A percentile compares a stretch with the other conserved stretches of the same genome.
phyloP scores from a whole-genome alignment of 1,140 invertebrate species.

The Cotesia vestalis region DNA sequence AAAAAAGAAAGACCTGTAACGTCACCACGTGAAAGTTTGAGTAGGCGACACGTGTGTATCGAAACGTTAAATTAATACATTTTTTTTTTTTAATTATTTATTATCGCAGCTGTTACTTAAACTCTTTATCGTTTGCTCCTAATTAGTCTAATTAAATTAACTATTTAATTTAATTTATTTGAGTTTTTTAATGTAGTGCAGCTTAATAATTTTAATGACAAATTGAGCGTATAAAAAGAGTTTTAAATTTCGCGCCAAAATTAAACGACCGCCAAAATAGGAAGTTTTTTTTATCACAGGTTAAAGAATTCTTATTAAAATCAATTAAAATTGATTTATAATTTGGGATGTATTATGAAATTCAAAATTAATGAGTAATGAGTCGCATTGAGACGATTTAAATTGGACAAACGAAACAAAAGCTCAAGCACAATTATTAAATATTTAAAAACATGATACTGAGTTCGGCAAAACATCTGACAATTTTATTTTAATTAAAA shows the following conservation, averaged over 20 bases:
- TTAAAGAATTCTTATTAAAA: no score
- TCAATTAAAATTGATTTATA: no score
- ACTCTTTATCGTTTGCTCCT: slow-evolving; percentile 5
- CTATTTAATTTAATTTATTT: slow-evolving; percentile 5
- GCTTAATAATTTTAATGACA: neutral
- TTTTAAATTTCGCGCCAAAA: slow-evolving; percentile 14
- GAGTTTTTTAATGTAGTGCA: neutral
- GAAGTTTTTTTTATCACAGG: no score
- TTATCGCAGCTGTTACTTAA: slow-evolving; percentile 1
- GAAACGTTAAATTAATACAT: slow-evolving; percentile 32
- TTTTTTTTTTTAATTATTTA: slow-evolving; percentile 6
- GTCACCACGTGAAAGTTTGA: slow-evolving; percentile 33
- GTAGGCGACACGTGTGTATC: slow-evolving; percentile 29
- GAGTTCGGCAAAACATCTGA: no score
- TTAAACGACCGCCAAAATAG: no score
- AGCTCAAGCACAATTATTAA: neutral
- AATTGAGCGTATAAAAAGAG: neutral
- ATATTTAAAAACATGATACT: neutral
- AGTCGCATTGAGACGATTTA: neutral
- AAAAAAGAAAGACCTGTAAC: slow-evolving; percentile 29
- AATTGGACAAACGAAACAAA: no score
- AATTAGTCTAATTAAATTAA: slow-evolving; percentile 28
- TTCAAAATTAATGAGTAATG: neutral
- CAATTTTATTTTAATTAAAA: neutral
- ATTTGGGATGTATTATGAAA: no score